Conservation (phyloP, 2,113 vertebrate genomes). For the Condylura cristata region DNA sequence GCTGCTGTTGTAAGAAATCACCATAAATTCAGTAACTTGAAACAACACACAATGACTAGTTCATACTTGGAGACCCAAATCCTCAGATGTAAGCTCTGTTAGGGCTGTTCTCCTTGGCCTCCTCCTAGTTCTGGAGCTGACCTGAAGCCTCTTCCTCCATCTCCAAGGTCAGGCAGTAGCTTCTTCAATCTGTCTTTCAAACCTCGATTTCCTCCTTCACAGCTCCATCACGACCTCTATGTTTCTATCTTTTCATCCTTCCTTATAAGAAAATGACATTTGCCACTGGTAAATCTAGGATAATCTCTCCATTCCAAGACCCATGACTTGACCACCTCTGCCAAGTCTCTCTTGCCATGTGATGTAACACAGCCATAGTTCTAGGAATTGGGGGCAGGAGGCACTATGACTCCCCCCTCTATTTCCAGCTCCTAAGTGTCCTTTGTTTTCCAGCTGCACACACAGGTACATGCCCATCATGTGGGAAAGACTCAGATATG, state of each 20-base stretch:
- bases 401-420: neutral
- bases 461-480: neutral
- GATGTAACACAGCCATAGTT: neutral
- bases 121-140: accelerated
- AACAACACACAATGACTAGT: neutral
- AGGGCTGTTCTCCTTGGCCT: neutral
- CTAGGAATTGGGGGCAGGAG: neutral
- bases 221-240: neutral
- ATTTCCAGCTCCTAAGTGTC: neutral
- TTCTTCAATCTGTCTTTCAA: neutral
- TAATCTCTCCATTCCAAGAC: neutral
- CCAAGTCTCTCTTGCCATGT: neutral
- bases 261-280: neutral
- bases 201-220: neutral
- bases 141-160: neutral
- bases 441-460: neutral
- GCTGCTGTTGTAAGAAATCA: neutral
- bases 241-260: neutral
- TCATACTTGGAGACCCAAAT: neutral
- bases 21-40: neutral
- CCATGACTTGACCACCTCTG: neutral
- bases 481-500: neutral
- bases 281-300: neutral
- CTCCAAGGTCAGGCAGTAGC: neutral
- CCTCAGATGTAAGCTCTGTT: neutral